Percentiles rank a stretch among this genome's conserved stretches.
Conservation (phyloP, 2,888 invertebrate species). For the Agrotis clavis region DNA sequence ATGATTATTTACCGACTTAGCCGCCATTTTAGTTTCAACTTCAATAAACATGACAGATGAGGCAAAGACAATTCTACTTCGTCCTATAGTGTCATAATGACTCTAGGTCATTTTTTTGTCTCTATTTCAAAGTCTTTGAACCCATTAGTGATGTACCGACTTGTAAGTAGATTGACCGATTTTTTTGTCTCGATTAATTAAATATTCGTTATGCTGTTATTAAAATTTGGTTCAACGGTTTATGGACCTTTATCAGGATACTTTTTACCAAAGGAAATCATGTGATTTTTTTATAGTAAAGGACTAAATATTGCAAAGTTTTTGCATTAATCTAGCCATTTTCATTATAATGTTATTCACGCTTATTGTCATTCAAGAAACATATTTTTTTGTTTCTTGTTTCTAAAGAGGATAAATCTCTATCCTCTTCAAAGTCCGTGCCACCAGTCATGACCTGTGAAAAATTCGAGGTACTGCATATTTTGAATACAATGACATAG, state of each 20-base stretch:
- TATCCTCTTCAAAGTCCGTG: no score
- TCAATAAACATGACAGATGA: conserved; percentile 43
- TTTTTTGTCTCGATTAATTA: conserved; percentile 10
- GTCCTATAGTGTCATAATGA: conserved; percentile 42
- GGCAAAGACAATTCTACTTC: conserved; percentile 43
- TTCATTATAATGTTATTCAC: conserved; percentile 26
- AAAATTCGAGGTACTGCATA: no score
- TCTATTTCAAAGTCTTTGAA: conserved; percentile 45
- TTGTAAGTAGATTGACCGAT: conserved; percentile 25
- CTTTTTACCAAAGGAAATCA: conserved; percentile 35
- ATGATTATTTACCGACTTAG: conserved; percentile 54
- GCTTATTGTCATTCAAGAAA: conserved; percentile 28
- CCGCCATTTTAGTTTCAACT: conserved; percentile 35
- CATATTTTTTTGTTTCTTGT: conserved; percentile 17
- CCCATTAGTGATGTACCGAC: conserved; percentile 44
- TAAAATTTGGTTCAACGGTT: conserved; percentile 13
- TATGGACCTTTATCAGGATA: conserved; percentile 29
- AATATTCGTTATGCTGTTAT: conserved; percentile 18
- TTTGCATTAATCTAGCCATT: conserved; percentile 13
- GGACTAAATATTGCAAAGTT: conserved; percentile 16
- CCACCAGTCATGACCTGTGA: no score
- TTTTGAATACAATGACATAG: no score
- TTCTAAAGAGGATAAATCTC: no score
- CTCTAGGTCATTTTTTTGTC: conserved; percentile 59
- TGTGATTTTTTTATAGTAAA: conserved; percentile 9